Conservation (phyloP, 2,113 vertebrate species). For the Serilophus lunatus region DNA sequence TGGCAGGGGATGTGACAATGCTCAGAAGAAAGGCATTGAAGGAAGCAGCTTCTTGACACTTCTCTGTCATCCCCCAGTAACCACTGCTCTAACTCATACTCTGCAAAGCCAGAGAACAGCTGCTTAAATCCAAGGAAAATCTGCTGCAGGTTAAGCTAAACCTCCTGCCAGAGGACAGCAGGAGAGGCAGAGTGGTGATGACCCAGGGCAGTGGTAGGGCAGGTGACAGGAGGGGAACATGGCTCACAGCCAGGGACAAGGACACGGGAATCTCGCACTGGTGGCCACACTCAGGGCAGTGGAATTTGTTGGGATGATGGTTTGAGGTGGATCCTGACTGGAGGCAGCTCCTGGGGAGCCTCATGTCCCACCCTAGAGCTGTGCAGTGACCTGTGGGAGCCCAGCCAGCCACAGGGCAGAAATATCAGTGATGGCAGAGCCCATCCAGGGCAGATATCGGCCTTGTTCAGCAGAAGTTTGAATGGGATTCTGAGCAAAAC, state of each 20-base stretch:
- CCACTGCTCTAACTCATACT: accelerated
- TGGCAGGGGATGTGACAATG: not conserved
- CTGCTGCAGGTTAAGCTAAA: not conserved
- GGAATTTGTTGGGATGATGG: not conserved
- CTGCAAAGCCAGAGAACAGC: not conserved
- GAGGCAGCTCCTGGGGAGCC: not conserved
- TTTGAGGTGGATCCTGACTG: not conserved
- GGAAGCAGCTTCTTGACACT: not conserved
- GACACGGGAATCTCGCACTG: accelerated
- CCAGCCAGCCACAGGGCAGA: not conserved
- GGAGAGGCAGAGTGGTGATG: not conserved
- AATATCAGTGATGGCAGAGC: accelerated
- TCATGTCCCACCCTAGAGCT: not conserved
- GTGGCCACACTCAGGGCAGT: accelerated
- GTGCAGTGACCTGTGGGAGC: not conserved
- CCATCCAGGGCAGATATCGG: no score
- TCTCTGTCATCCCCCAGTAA: not conserved
- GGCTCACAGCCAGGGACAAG: not conserved
- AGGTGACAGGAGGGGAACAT: not conserved
- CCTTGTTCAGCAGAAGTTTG: no score
- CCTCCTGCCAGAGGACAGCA: not conserved
- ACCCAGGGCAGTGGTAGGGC: not conserved
- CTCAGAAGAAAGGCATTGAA: not conserved
- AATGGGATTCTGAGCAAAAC: no score
- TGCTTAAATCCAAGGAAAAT: not conserved